Percentiles rank a stretch among this genome's conserved stretches.
Evolutionary conservation across 2,797 vertebrate species (phyloP).

Genomic region (Gymnopithys bicolor): DNA sequence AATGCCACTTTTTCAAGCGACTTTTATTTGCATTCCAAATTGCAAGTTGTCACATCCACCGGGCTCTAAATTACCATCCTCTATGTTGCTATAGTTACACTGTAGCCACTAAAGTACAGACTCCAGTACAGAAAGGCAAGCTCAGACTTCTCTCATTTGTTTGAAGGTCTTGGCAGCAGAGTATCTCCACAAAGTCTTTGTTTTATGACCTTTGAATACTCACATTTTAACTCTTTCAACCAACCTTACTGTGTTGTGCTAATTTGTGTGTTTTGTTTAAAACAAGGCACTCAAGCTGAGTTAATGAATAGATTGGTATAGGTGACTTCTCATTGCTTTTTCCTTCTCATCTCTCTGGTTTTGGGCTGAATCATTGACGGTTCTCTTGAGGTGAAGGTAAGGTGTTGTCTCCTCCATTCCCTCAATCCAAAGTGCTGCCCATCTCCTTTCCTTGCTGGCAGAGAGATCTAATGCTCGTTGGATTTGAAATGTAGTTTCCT

Average conservation of each 20-base stretch:
- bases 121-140: constrained; percentile 11
- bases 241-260: neutral
- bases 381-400: neutral
- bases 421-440: neutral
- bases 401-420: neutral
- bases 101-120: constrained; percentile 56
- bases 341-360: neutral
- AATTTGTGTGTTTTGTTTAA: neutral
- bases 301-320: neutral
- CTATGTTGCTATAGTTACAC: constrained; percentile 57
- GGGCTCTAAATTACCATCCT: constrained; percentile 39
- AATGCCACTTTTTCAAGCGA: neutral
- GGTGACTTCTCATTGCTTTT: neutral
- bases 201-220: constrained; percentile 37
- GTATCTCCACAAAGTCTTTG: neutral
- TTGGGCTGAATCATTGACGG: neutral
- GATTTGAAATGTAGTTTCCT: neutral
- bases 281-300: neutral
- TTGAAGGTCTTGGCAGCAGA: constrained; percentile 54
- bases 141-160: constrained; percentile 36
- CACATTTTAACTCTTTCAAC: constrained; percentile 59
- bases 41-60: constrained; percentile 40
- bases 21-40: constrained; percentile 59
- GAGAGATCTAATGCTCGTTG: neutral
- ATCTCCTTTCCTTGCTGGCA: neutral